Conservation (phyloP, 2,888 invertebrate genomes). For the Acleris sparsana region DNA sequence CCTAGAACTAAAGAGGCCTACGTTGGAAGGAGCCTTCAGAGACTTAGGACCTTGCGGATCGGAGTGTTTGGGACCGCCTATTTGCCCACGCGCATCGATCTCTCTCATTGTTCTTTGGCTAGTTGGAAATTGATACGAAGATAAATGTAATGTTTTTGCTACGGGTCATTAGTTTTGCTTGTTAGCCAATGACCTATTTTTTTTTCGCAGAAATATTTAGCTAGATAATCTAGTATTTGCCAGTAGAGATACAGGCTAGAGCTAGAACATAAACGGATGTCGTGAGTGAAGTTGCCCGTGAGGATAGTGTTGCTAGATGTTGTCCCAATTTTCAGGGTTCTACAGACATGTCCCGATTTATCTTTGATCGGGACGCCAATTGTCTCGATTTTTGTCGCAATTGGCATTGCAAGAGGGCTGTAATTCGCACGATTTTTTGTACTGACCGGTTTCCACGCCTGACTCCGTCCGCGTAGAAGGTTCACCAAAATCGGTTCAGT, state of each 20-base stretch:
- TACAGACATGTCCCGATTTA: too few species aligned
- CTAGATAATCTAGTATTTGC: background rate
- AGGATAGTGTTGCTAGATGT: too few species aligned
- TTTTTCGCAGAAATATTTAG: slow-evolving; percentile 10
- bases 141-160: slow-evolving; percentile 48
- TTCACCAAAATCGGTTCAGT: too few species aligned
- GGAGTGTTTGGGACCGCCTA: slow-evolving; percentile 42
- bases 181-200: slow-evolving; percentile 23
- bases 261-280: too few species aligned
- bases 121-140: slow-evolving; percentile 41
- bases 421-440: too few species aligned
- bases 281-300: too few species aligned
- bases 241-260: background rate
- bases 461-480: too few species aligned
- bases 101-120: slow-evolving; percentile 65
- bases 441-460: too few species aligned
- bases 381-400: too few species aligned
- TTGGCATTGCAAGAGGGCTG: too few species aligned
- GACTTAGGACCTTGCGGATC: slow-evolving; percentile 53
- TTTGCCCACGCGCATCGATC: slow-evolving; percentile 67
- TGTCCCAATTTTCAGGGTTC: too few species aligned
- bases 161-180: slow-evolving; percentile 47
- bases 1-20: slow-evolving; percentile 48
- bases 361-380: too few species aligned
- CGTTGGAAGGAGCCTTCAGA: slow-evolving; percentile 45